Evolutionary conservation across 2,888 invertebrate genomes (phyloP).

Genomic region (Meiosimyza platycephala): DNA sequence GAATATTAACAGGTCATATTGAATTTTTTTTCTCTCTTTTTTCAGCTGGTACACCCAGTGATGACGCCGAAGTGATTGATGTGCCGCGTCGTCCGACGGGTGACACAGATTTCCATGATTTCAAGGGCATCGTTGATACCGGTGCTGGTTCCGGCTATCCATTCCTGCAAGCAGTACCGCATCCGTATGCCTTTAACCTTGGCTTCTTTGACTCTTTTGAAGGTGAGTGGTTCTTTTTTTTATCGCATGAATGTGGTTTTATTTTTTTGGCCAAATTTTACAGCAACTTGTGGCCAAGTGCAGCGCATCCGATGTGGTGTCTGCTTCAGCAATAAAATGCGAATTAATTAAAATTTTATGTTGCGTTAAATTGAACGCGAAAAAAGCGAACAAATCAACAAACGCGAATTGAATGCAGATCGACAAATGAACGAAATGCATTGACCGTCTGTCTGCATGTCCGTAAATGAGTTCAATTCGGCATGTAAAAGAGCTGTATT

Average conservation of each 20-base stretch:
- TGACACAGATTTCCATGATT: constrained; percentile 57
- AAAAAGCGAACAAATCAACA: constrained; percentile 11
- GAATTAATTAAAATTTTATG: constrained; percentile 58
- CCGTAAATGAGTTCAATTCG: too few relatives aligned
- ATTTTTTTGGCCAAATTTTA: not conserved
- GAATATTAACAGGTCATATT: constrained; percentile 6
- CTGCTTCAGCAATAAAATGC: constrained; percentile 46
- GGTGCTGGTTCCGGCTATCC: constrained; percentile 57
- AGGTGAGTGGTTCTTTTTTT: constrained; percentile 55
- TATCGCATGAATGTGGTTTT: not conserved
- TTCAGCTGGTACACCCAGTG: constrained; percentile 58
- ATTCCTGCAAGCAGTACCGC: constrained; percentile 59
- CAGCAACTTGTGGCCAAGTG: constrained; percentile 1
- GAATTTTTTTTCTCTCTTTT: constrained; percentile 35
- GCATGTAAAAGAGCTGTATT: not conserved
- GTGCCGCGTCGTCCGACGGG: constrained; percentile 49
- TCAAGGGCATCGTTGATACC: constrained; percentile 64
- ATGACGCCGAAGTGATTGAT: constrained; percentile 62
- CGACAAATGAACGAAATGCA: not conserved
- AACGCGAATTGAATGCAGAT: not conserved
- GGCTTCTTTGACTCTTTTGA: constrained; percentile 65
- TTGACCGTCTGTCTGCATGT: too few relatives aligned
- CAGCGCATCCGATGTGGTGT: constrained; percentile 22
- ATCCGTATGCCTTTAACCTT: constrained; percentile 56
- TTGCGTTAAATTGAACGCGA: constrained; percentile 47